A percentile compares a stretch with the other conserved stretches of the same genome.
Evolutionary conservation across 2,888 invertebrate genomes (phyloP).

Genomic region (Nomada flava): DNA sequence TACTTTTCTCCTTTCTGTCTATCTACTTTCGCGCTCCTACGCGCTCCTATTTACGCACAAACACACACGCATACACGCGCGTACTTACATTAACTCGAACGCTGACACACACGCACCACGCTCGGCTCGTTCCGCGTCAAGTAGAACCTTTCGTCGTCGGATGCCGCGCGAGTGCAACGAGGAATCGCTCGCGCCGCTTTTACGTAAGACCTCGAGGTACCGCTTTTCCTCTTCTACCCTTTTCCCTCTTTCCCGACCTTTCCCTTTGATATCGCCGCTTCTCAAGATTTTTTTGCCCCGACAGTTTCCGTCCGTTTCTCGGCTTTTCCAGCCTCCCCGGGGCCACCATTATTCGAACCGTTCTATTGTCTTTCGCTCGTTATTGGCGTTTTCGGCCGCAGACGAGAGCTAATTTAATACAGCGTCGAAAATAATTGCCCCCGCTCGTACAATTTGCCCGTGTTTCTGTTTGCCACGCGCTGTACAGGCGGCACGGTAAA

Average conservation of each 20-base stretch:
- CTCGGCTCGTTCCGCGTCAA: constrained; percentile 36
- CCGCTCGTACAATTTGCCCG: neutral
- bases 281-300: neutral
- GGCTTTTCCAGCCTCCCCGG: neutral
- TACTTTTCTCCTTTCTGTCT: constrained; percentile 65
- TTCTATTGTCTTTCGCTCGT: constrained; percentile 25
- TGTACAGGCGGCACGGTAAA: neutral
- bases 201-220: constrained; percentile 27
- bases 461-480: neutral
- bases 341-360: constrained; percentile 24
- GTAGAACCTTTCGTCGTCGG: neutral
- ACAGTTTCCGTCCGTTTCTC: constrained; percentile 25
- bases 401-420: neutral
- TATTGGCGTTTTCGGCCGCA: constrained; percentile 3
- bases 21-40: constrained; percentile 12
- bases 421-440: constrained; percentile 1
- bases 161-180: constrained; percentile 9
- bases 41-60: neutral
- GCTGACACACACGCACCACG: neutral
- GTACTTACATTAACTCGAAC: neutral
- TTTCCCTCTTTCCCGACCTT: neutral
- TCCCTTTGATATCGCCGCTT: neutral
- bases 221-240: neutral
- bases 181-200: neutral
- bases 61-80: neutral